Conservation (phyloP, 2,113 vertebrate species). For the Poeciliopsis prolifica region DNA sequence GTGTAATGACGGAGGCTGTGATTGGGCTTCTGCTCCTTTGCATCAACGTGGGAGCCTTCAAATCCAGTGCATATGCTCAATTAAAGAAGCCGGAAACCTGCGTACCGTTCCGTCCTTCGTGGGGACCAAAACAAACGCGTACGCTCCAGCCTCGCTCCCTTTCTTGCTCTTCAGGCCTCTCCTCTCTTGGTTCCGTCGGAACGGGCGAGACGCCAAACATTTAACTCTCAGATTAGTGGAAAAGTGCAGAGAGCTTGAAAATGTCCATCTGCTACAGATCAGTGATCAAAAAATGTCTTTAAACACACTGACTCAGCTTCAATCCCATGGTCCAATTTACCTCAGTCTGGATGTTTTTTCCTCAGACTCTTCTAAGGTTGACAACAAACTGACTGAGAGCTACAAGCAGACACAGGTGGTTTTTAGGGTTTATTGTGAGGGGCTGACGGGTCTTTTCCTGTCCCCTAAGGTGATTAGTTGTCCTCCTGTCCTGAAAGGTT, state of each 20-base stretch:
- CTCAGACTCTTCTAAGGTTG: neutral
- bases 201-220: slow-evolving; percentile 16
- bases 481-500: slow-evolving; percentile 29
- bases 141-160: neutral
- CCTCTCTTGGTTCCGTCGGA: neutral
- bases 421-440: slow-evolving; percentile 36
- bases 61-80: slow-evolving; percentile 10
- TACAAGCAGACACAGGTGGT: slow-evolving; percentile 42
- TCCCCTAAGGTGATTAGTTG: slow-evolving; percentile 10
- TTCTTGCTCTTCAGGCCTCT: neutral
- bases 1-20: slow-evolving; percentile 31
- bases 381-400: slow-evolving; percentile 40
- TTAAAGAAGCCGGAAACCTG: slow-evolving; percentile 17
- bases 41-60: slow-evolving; percentile 20
- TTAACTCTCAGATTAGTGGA: slow-evolving; percentile 9
- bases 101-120: slow-evolving; percentile 12
- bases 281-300: slow-evolving; percentile 41
- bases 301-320: slow-evolving; percentile 30
- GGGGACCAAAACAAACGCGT: neutral
- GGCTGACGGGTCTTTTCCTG: slow-evolving; percentile 24
- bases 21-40: slow-evolving; percentile 35
- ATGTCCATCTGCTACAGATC: slow-evolving; percentile 48
- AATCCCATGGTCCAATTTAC: slow-evolving; percentile 45
- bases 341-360: slow-evolving; percentile 30
- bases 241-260: slow-evolving; percentile 33